Evolutionary conservation across 1,140 invertebrate species (phyloP).

Genomic region (Aphelinus atriplicis): DNA sequence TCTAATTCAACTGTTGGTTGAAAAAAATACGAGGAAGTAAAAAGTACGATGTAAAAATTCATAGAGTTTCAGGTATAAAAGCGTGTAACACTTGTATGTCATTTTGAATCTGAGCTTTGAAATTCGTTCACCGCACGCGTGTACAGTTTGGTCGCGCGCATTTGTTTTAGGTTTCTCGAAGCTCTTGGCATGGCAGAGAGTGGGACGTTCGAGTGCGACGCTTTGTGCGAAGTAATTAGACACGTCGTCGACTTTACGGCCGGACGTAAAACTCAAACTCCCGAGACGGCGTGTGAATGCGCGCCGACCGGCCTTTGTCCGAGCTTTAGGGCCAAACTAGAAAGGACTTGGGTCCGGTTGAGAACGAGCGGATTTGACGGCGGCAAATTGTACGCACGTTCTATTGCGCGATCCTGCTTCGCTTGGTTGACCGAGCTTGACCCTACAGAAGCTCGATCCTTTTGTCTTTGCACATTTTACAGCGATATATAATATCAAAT

Average conservation of each 20-base stretch:
- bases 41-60: no score
- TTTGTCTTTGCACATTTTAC: no score
- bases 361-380: neutral
- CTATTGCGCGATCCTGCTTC: no score
- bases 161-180: constrained; percentile 21
- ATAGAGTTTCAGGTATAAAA: no score
- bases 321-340: no score
- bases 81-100: no score
- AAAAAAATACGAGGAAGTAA: no score
- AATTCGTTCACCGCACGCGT: neutral
- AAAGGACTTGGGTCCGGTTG: neutral
- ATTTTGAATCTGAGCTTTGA: constrained; percentile 25
- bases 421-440: no score
- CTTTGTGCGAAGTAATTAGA: constrained; percentile 53
- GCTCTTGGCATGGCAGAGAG: neutral
- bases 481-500: no score
- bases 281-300: neutral
- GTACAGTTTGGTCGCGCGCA: neutral
- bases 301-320: no score
- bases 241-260: constrained; percentile 53
- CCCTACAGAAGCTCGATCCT: no score
- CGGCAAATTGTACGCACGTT: neutral
- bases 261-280: constrained; percentile 50
- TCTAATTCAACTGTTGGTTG: no score
- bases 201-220: neutral